Evolutionary conservation across 2,797 vertebrate genomes (phyloP), one percentile per base, ranked within the genome.

Genomic region (Tachyglossus aculeatus): DNA sequence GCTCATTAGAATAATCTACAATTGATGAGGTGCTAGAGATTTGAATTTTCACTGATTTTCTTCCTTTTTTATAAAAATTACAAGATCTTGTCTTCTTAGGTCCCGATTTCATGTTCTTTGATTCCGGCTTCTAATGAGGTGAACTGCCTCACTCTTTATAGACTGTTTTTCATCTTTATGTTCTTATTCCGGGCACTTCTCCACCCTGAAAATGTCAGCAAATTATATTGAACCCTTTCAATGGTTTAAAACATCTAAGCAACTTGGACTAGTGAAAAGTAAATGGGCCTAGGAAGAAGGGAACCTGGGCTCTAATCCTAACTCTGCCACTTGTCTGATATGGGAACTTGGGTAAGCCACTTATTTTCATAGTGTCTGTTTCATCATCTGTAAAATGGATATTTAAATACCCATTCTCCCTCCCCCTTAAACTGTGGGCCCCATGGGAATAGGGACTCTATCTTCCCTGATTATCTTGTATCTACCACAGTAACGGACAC

Each of bases 61-160:
- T 33, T 60, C 80, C 71, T 47, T 39, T 60, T 74, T 56, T 59
- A n/a, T n/a, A n/a, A n/a, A n/a, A 57, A 72, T 60, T 56, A 3
- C 4, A 81, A 51, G 16, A 1, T 81, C 37, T 2, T 7, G 60
- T 77, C 76, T 78, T 1, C 15, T 78, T 70, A 52, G 43, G 53
- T 45, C 31, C 1, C 43, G 59, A 69, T 56, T 80, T 79, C 63
- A 72, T 48, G 24, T 45, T 54, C 18, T 80, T 72, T 70, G 19
- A 64, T 57, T 21, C 45, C 69, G 55, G 53, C 63, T 69, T 73
- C 81, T 71, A 63, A 67, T 76, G 63, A 38, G 62, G 65, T 78
- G 24, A 79, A 71, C 29, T 31, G 4, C 7, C 1, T 60, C 53
- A 71, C 15, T 45, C 32, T 14, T 56, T 74, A 9, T 0, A 0